These are phyloP conservation scores for Ardeotis arabs DNA, from an alignment of 2,113 vertebrate species.

Conservation along the genomic window DNA sequence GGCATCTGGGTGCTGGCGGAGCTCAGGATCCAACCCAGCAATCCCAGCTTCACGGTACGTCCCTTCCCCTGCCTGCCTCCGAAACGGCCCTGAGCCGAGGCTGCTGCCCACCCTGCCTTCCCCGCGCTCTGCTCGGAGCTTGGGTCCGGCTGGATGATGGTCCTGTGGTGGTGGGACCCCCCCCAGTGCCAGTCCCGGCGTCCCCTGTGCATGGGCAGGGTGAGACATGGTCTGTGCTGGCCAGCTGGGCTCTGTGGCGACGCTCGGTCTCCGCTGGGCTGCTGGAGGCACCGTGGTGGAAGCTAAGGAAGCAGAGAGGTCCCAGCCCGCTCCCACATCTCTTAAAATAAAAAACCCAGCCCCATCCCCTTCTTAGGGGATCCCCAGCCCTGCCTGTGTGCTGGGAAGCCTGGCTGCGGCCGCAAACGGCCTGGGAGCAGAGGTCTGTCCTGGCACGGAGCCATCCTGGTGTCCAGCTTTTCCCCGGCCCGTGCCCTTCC, in stretches of 20 bases:
- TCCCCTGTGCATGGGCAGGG: accelerated
- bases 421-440: neutral
- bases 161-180: neutral
- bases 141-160: neutral
- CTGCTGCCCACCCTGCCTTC: neutral
- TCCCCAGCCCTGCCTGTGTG: neutral
- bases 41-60: slow-evolving; percentile 85
- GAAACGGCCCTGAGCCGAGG: accelerated
- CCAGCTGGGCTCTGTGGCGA: neutral
- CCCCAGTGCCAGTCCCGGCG: accelerated
- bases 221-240: accelerated
- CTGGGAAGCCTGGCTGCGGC: neutral
- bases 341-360: neutral
- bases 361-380: accelerated
- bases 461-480: accelerated
- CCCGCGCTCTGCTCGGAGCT: neutral
- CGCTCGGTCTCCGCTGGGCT: accelerated
- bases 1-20: slow-evolving; percentile 96
- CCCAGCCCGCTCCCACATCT: neutral
- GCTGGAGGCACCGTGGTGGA: neutral
- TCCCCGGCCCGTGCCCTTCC: neutral
- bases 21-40: slow-evolving; percentile 89
- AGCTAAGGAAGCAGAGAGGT: neutral
- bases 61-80: neutral
- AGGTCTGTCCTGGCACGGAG: accelerated